Base-by-base conservation (phyloP, 1,140 invertebrate species). In the Drosophila ananassae region DNA sequence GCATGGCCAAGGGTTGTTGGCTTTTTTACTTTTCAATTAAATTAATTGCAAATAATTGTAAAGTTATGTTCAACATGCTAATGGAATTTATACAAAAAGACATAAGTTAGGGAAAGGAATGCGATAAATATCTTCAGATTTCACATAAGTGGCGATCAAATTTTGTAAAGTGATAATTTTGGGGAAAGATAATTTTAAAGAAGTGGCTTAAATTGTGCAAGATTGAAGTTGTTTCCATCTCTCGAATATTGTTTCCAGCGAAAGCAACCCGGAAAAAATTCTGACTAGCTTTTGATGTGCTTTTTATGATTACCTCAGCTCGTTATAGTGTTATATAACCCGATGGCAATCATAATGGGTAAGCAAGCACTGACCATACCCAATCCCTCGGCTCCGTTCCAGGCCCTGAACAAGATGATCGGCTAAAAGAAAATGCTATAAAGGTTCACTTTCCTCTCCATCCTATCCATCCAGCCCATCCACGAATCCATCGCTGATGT, bases 11-110 rank as follows among this genome's bases (percentile, higher is more conserved):
- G 46, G 12, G 32, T 37, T 50, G n/a, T 50, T 7, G 1, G 22
- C 58, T 63, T 81, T 32, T 63, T 39, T 37, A 55, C 48, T 48
- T 22, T 46, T 44, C 52, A 75, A 75, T 75, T 75, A 75, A 75
- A 66, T 75, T 75, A 75, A 75, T 75, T 74, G 73, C 41, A 47
- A 51, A 10, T 75, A 75, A 66, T 75, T 75, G 53, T 66, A n/a
- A 34, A 74, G 51, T 37, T 41, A 66, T 75, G 71, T 69, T 57
- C 9, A 57, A 25, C 63, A 69, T 69, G 32, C 28, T 17, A 48
- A 69, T 41, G 64, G 32, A 69, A 69, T 69, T 67, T 21, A 6
- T 44, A 24, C 30, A 21, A 9, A 13, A 22, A 25, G 47, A 21
- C 9, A 62, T 24, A 48, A 55, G 12, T 44, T 30, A 10, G 41